Evolutionary conservation across 2,888 invertebrate species (phyloP), one percentile per base, ranked within the genome.

Genomic region (Leucoma salicis): DNA sequence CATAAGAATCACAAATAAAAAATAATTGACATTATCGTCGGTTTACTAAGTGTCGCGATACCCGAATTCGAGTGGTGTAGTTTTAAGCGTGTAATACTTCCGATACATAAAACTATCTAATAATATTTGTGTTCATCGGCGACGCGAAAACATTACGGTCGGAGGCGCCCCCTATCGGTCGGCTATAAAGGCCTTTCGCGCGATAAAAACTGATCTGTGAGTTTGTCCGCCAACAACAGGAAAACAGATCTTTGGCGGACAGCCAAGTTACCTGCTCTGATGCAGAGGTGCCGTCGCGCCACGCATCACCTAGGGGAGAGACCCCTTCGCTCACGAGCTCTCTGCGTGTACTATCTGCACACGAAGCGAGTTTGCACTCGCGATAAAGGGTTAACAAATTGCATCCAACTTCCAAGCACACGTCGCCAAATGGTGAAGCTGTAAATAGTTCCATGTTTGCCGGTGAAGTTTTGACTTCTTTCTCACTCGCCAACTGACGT

Each of bases 161-260:
- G 65, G 62, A 66, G 69, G 72, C 74, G 68, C 74, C 74, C 75
- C 75, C 80, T 82, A 82, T 84, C 84, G 82, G 82, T 78, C 74
- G 81, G 74, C 86, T 78, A 88, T 90, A 90, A 90, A 90, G 87
- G 88, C 87, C 84, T 87, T 82, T 82, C 81, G 82, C 83, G 82
- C 82, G 88, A 90, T 90, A 90, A 89, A 89, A 89, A 89, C 87
- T 86, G 89, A 90, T 90, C 88, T 86, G 88, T 81, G 84, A 85
- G 87, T 85, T 82, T 79, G 82, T 79, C 81, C 74, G 74, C 75
- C 82, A 79, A 82, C 82, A 83, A 81, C 82, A 81, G 81, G 85
- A 87, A 90, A 90, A 90, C 89, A 90, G 80, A 78, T 85, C 81
- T 74, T 84, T 90, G 90, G 90, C 82, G 57, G 50, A 46, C 57